A percentile compares a stretch with the other conserved stretches of the same genome.
These are phyloP conservation scores for Cephus sareptanus DNA, from an alignment of 2,888 invertebrate genomes.

Conservation along the genomic window DNA sequence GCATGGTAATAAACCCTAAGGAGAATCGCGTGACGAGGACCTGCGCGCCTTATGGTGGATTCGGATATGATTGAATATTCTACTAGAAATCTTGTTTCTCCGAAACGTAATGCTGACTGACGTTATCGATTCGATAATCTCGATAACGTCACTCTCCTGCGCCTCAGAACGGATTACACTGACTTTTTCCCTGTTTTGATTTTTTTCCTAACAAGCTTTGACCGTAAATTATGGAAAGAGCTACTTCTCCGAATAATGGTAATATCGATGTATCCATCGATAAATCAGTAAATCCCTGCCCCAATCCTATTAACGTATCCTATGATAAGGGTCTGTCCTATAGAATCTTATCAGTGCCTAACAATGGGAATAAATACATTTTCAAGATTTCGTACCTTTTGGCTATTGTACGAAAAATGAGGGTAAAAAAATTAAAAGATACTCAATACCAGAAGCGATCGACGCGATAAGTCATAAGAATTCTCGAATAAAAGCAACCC, in stretches of 20 bases:
- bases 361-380: neutral
- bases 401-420: neutral
- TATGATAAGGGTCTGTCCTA: neutral
- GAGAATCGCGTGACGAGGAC: neutral
- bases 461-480: constrained; percentile 33
- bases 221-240: neutral
- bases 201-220: neutral
- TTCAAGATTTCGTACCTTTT: neutral
- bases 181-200: neutral
- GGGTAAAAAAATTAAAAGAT: neutral
- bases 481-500: neutral
- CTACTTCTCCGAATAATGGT: neutral
- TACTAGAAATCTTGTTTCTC: neutral
- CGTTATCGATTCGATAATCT: neutral
- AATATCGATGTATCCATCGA: neutral
- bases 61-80: neutral
- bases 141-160: neutral
- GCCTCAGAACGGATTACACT: neutral
- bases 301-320: neutral
- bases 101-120: neutral
- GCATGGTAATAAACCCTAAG: neutral
- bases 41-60: neutral
- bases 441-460: constrained; percentile 25
- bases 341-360: neutral
- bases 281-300: neutral